Conservation (phyloP, 2,113 vertebrate genomes). For the Rhinopomastus cyanomelas region DNA sequence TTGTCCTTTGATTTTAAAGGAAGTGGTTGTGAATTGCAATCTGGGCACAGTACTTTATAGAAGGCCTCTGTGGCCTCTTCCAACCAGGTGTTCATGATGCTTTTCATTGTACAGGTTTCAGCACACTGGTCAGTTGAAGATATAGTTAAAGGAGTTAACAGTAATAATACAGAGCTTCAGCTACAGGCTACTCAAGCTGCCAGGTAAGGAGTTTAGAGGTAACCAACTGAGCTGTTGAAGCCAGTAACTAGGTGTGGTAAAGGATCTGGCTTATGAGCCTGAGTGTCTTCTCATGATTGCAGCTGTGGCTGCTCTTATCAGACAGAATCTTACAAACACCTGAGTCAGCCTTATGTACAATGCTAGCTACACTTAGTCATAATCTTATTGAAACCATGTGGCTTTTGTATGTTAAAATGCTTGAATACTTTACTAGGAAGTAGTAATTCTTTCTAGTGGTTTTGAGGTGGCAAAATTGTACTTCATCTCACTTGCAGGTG, state of each 20-base stretch:
- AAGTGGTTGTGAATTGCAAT: background rate
- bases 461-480: background rate
- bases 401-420: background rate
- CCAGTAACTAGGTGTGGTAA: background rate
- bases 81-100: background rate
- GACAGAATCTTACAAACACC: background rate
- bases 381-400: background rate
- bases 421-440: background rate
- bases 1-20: background rate
- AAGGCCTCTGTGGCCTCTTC: background rate
- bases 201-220: constrained; percentile 74
- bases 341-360: background rate
- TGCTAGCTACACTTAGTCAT: background rate
- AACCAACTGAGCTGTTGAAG: background rate
- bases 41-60: accelerated
- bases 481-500: background rate
- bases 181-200: constrained; percentile 89
- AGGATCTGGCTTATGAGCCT: background rate
- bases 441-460: background rate
- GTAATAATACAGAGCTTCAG: constrained; percentile 78
- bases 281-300: background rate
- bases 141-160: constrained; percentile 83
- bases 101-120: constrained; percentile 67
- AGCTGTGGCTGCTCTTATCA: background rate
- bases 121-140: constrained; percentile 88